These are phyloP conservation scores for Oscheius sp. DNA, from an alignment of 2,888 invertebrate species.

Conservation along the genomic window DNA sequence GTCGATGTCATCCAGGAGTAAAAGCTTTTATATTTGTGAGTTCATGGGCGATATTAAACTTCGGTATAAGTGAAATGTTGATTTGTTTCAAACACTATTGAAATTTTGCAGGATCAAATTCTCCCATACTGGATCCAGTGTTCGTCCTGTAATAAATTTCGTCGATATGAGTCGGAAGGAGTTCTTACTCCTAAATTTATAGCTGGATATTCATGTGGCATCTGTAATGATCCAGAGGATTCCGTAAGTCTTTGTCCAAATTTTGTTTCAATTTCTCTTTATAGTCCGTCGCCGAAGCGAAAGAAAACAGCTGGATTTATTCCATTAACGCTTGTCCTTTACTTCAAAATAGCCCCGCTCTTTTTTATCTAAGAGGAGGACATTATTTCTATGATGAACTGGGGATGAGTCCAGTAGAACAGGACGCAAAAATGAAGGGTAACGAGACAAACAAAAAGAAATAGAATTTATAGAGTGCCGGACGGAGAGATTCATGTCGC, in stretches of 20 bases:
- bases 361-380: slow-evolving; percentile 23
- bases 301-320: slow-evolving; percentile 23
- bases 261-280: not conserved
- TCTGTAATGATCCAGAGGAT: slow-evolving; percentile 39
- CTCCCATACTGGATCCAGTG: slow-evolving; percentile 61
- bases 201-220: slow-evolving; percentile 32
- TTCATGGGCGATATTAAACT: not conserved
- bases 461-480: slow-evolving; percentile 27
- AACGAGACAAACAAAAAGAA: no score
- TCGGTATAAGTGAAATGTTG: no score
- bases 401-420: slow-evolving; percentile 52
- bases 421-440: slow-evolving; percentile 17
- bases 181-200: slow-evolving; percentile 26
- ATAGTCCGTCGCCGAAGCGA: slow-evolving; percentile 16
- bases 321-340: slow-evolving; percentile 42
- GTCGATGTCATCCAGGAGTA: slow-evolving; percentile 29
- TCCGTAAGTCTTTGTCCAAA: slow-evolving; percentile 10
- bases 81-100: not conserved
- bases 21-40: slow-evolving; percentile 27
- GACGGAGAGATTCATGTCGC: slow-evolving; percentile 42
- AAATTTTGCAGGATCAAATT: slow-evolving; percentile 46
- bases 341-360: slow-evolving; percentile 54
- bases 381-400: slow-evolving; percentile 60
- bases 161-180: slow-evolving; percentile 30
- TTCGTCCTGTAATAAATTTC: slow-evolving; percentile 44